Conservation (phyloP, 1,140 invertebrate species). For the Drosophila novamexicana region DNA sequence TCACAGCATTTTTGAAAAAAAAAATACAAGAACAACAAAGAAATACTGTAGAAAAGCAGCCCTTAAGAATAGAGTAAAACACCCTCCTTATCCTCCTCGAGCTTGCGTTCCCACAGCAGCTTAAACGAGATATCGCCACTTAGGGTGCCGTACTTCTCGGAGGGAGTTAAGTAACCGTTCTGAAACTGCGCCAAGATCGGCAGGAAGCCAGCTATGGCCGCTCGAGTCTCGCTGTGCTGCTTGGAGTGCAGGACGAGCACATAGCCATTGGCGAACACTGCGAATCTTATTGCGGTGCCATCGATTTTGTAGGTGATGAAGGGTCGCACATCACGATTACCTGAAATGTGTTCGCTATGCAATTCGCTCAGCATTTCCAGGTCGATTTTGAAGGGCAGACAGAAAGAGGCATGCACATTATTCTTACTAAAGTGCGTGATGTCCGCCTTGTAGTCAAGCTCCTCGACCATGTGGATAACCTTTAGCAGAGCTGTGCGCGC, state of each 20-base stretch:
- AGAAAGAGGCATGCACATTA: slow-evolving; percentile 59
- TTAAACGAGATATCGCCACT: slow-evolving; percentile 51
- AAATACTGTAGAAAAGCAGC: neutral
- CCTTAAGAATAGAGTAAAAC: slow-evolving; percentile 50
- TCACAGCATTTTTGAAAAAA: slow-evolving; percentile 30
- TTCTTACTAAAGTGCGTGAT: slow-evolving; percentile 47
- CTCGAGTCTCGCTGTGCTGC: slow-evolving; percentile 46
- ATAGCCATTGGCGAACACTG: slow-evolving; percentile 56
- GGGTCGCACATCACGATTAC: slow-evolving; percentile 38
- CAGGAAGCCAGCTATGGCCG: slow-evolving; percentile 49
- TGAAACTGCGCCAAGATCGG: slow-evolving; percentile 52
- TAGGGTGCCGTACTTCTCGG: slow-evolving; percentile 18
- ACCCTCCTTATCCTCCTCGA: slow-evolving; percentile 57
- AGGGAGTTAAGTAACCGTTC: slow-evolving; percentile 40
- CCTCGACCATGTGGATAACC: slow-evolving; percentile 44
- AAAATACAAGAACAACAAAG: slow-evolving; percentile 25
- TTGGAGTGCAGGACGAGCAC: slow-evolving; percentile 52
- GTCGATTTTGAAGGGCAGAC: slow-evolving; percentile 62
- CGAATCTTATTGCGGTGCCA: slow-evolving; percentile 39
- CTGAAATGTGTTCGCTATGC: slow-evolving; percentile 26
- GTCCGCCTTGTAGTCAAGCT: slow-evolving; percentile 52
- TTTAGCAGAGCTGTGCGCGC: slow-evolving; percentile 46
- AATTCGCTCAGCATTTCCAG: slow-evolving; percentile 34
- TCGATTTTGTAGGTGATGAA: slow-evolving; percentile 60
- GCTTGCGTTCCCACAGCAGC: slow-evolving; percentile 58